Conservation (phyloP, 2,797 vertebrate genomes). For the Macrochelys suwanniensis region DNA sequence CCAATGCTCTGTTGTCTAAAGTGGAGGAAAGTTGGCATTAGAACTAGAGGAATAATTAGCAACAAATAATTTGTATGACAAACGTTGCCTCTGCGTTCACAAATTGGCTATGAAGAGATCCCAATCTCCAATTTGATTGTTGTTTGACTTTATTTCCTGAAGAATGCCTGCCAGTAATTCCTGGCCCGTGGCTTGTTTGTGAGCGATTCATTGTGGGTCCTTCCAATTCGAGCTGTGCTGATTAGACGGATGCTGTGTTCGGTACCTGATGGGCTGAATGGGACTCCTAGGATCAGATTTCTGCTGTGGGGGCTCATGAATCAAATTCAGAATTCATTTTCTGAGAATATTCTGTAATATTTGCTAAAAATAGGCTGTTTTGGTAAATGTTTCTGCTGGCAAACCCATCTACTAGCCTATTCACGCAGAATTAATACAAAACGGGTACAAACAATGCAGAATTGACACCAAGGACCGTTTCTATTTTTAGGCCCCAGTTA, state of each 20-base stretch:
- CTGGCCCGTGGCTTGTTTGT: constrained; percentile 75
- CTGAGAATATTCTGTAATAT: constrained; percentile 43
- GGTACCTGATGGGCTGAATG: background rate
- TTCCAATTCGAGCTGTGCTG: constrained; percentile 70
- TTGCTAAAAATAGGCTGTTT: constrained; percentile 58
- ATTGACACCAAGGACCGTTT: background rate
- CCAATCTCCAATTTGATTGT: constrained; percentile 67
- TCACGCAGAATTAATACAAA: background rate
- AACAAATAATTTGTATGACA: constrained; percentile 72
- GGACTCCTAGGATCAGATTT: constrained; percentile 62
- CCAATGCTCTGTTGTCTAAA: constrained; percentile 53
- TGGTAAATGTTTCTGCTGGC: constrained; percentile 28
- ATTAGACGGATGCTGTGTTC: constrained; percentile 61
- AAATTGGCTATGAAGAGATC: constrained; percentile 77
- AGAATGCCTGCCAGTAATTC: constrained; percentile 72
- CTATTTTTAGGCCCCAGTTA: background rate
- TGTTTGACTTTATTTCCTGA: constrained; percentile 70
- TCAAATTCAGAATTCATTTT: constrained; percentile 28
- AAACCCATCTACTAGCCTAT: constrained; percentile 39
- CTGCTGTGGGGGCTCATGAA: background rate
- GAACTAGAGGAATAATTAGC: constrained; percentile 71
- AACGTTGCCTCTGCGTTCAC: constrained; percentile 69
- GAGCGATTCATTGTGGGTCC: constrained; percentile 57
- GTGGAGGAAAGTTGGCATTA: constrained; percentile 37
- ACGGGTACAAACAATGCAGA: background rate